Evolutionary conservation across 2,797 vertebrate species (phyloP).

Genomic region (Paedocypris micromegethes): DNA sequence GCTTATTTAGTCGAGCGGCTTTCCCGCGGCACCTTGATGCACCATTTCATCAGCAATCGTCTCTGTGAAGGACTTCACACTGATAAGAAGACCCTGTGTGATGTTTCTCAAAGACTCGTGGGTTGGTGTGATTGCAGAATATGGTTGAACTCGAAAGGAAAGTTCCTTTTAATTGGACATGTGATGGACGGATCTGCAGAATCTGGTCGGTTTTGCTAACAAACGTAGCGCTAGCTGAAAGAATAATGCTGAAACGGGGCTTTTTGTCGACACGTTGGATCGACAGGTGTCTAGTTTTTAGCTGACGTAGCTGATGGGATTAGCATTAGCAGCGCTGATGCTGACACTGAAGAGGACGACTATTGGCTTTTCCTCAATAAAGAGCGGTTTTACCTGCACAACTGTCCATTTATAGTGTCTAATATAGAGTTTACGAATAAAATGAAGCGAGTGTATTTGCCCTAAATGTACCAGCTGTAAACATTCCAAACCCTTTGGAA

Average conservation of each 20-base stretch:
- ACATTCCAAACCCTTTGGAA: no score
- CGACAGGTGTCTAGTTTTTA: conserved; percentile 12
- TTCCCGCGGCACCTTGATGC: conserved; percentile 38
- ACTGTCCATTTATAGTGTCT: neutral
- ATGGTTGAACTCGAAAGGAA: no score
- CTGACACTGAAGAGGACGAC: conserved; percentile 23
- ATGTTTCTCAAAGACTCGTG: conserved; percentile 8
- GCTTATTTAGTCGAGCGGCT: conserved; percentile 38
- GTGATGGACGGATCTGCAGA: no score
- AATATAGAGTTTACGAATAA: no score
- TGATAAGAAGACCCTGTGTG: conserved; percentile 22
- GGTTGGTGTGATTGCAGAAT: no score
- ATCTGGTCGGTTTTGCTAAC: no score
- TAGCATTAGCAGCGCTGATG: conserved; percentile 18
- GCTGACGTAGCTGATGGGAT: conserved; percentile 14
- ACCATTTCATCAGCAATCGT: conserved; percentile 20
- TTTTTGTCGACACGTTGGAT: neutral
- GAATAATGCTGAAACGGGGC: neutral
- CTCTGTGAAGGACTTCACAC: conserved; percentile 19
- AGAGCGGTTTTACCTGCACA: conserved; percentile 8
- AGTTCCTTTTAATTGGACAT: no score
- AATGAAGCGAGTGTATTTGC: no score
- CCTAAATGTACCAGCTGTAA: no score
- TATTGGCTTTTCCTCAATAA: conserved; percentile 21
- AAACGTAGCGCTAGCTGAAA: no score